Evolutionary conservation across 2,888 invertebrate species (phyloP).

Genomic region (Epinotia ramella): DNA sequence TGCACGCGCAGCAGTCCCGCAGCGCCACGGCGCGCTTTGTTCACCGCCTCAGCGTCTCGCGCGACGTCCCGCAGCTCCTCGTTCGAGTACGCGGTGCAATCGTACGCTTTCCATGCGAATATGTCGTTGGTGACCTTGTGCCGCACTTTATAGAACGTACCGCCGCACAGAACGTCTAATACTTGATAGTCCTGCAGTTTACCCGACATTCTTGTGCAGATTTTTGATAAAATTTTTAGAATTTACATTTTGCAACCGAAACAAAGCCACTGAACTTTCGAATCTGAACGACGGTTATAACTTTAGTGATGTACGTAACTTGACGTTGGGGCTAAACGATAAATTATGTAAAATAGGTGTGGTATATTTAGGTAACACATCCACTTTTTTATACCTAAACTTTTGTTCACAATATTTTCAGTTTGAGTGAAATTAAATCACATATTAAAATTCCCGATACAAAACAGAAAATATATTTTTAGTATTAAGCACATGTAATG

Average conservation of each 20-base stretch:
- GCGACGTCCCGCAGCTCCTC: constrained; percentile 77
- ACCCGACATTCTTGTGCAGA: constrained; percentile 65
- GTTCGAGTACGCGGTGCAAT: constrained; percentile 74
- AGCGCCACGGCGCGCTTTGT: constrained; percentile 68
- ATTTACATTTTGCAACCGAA: constrained; percentile 76
- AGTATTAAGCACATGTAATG: background rate
- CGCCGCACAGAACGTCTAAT: constrained; percentile 79
- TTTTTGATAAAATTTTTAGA: constrained; percentile 48
- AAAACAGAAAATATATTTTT: background rate
- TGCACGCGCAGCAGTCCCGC: constrained; percentile 74
- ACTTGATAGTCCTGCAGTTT: constrained; percentile 82
- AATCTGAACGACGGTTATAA: constrained; percentile 67
- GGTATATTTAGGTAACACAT: background rate
- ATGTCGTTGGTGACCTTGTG: constrained; percentile 83
- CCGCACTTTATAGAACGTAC: constrained; percentile 82
- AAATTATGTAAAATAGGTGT: background rate
- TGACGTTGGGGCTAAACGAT: constrained; percentile 14
- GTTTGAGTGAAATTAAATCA: no score
- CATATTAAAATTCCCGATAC: no score
- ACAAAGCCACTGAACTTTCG: constrained; percentile 76
- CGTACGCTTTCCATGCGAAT: constrained; percentile 81
- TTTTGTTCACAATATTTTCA: background rate
- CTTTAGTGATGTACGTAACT: constrained; percentile 61
- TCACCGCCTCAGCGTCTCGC: constrained; percentile 76
- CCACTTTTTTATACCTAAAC: background rate